These are phyloP conservation scores for Sebastes aleutianus DNA, from an alignment of 2,797 vertebrate species.

Conservation along the genomic window DNA sequence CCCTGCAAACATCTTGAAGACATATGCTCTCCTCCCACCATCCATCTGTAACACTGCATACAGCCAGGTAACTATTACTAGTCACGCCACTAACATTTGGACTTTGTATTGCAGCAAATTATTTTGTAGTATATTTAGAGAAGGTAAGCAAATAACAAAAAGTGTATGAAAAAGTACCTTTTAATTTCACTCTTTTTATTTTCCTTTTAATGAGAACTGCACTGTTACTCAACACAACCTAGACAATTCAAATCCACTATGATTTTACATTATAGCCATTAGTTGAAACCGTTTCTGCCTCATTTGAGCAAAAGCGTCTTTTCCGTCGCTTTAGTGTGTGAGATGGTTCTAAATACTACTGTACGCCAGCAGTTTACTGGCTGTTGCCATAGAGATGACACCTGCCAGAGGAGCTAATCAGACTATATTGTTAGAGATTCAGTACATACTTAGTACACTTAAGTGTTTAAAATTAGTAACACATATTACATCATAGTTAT, in stretches of 20 bases:
- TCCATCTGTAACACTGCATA: conserved; percentile 3
- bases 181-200: no score
- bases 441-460: background rate
- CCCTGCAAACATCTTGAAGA: background rate
- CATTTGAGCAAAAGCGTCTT: conserved; percentile 19
- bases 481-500: background rate
- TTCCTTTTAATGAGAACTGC: background rate
- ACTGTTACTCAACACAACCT: background rate
- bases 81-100: background rate
- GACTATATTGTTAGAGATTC: background rate
- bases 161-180: background rate
- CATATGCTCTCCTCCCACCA: background rate
- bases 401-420: background rate
- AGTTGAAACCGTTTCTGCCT: conserved; percentile 13
- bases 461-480: background rate
- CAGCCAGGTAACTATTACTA: background rate
- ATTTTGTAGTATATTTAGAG: background rate
- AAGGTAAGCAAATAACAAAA: background rate
- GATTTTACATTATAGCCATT: background rate
- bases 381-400: conserved; percentile 10
- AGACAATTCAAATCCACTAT: background rate
- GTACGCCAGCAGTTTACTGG: conserved; percentile 6
- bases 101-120: background rate
- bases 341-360: conserved; percentile 1
- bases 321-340: background rate